Base-by-base conservation (phyloP, 2,888 invertebrate genomes). In the Sialis fuliginosa region DNA sequence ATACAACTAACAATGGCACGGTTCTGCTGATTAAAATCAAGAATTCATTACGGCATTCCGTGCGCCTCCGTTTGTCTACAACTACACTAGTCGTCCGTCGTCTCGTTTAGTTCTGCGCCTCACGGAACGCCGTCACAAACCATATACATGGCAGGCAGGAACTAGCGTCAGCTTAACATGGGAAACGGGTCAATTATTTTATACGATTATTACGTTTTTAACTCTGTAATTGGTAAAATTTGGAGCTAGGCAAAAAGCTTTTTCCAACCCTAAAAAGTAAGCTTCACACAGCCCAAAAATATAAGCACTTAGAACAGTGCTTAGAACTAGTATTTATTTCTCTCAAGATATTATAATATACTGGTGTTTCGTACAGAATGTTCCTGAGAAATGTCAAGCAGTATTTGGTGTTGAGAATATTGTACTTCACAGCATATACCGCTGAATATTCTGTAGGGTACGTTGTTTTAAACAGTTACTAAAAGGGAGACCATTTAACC, bases 231-330 rank as follows among this genome's bases (percentile, higher is more conserved):
- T 55, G 52, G 52, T 54, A 54, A 56, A 67, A 67, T 67, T 68
- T 66, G 65, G 67, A 68, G 66, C 67, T 66, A 67, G 67, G 67
- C 67, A 67, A 68, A 67, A 68, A 68, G 67, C 67, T 67, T 68
- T 66, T 67, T 66, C 67, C 66, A 67, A 66, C 65, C 67, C 67
- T 68, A 60, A 56, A 56, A 54, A 58, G 57, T 55, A 70, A 71
- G 70, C 69, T 70, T 72, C 71, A 72, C 74, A 74, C 73, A 74
- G 74, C 73, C 71, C 73, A 66, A 70, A 69, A 72, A 72, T 65
- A 72, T 67, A 72, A 74, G 74, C 75, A 74, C 75, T 74, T 74
- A 74, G 74, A 74, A 74, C 74, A 75, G 74, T 74, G 75, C 74
- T 69, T 67, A 69, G 66, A 68, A 45, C 45, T 45, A 45, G 34